Evolutionary conservation across 2,797 vertebrate species (phyloP).

Genomic region (Hylomyscus alleni): DNA sequence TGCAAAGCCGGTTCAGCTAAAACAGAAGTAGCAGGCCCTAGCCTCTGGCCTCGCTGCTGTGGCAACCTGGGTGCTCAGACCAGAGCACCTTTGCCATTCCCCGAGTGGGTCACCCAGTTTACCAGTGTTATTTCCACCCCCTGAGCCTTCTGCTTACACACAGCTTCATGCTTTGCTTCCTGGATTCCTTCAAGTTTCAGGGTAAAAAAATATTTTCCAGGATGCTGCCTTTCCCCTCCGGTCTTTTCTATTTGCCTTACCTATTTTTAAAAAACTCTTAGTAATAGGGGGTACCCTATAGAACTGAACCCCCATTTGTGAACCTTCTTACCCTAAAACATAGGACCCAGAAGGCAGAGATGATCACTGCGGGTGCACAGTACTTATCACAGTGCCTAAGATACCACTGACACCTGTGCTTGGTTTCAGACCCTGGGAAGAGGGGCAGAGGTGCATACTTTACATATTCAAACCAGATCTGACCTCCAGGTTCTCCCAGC

Average conservation of each 20-base stretch:
- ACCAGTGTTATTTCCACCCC: background rate
- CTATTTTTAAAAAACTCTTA: background rate
- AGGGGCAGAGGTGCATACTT: background rate
- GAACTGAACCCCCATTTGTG: background rate
- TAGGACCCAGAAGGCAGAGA: background rate
- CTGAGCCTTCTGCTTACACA: background rate
- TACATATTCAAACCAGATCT: background rate
- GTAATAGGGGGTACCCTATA: background rate
- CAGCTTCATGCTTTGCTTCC: background rate
- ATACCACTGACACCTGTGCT: background rate
- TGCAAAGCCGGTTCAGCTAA: background rate
- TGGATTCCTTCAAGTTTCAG: background rate
- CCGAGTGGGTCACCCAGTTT: background rate
- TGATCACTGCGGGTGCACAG: background rate
- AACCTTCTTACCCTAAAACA: background rate
- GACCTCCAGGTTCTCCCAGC: background rate
- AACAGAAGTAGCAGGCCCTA: background rate
- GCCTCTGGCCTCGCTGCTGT: background rate
- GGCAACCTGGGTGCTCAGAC: background rate
- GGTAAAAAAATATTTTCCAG: background rate
- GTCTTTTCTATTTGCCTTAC: background rate
- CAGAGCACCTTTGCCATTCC: background rate
- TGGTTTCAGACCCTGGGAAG: background rate
- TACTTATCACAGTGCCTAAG: background rate
- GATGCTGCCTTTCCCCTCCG: background rate